Base-by-base conservation (phyloP, 2,888 invertebrate species). In the Tenthredo scrophulariae region DNA sequence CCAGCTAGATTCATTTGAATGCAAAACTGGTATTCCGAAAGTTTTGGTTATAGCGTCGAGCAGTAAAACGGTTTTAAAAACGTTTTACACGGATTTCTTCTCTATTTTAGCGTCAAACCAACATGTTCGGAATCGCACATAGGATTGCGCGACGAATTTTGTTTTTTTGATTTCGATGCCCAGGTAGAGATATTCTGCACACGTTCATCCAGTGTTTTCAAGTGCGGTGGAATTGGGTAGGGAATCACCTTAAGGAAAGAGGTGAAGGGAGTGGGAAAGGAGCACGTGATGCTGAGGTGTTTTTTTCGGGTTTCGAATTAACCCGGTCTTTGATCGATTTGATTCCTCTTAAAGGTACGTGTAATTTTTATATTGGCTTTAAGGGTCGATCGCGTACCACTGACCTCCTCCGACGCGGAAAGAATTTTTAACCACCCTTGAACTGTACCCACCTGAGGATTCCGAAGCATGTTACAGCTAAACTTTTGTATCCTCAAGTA, bases 1-100 rank as follows among this genome's bases (percentile, higher is more conserved):
- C 18, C 33, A 54, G 54, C 54, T 54, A 54, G n/a, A 77, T 77
- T 77, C 77, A 77, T 54, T 77, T 54, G 10, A 54, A 77, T 77
- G 77, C 54, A 33, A 77, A 77, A 18, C 15, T 9, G 75, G 75
- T 77, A 77, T 77, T 54, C 29, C n/a, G 50, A 33, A 18, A 50
- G 50, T 77, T 50, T 77, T 4, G 50, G 18, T 77, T 77, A 13
- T 40, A 29, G 13, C 18, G n/a, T 50, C 15, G 46, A 3, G 26
- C 46, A 13, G 75, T 77, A n/a, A n/a, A n/a, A n/a, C n/a, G n/a
- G n/a, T n/a, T n/a, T n/a, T n/a, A n/a, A n/a, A n/a, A n/a, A n/a
- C n/a, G n/a, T n/a, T n/a, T n/a, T n/a, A n/a, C n/a, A n/a, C n/a
- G n/a, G n/a, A n/a, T n/a, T n/a, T n/a, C n/a, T n/a, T n/a, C n/a